phyloP scores from a whole-genome alignment of 2,113 vertebrate genomes.

The Saccopteryx leptura region DNA sequence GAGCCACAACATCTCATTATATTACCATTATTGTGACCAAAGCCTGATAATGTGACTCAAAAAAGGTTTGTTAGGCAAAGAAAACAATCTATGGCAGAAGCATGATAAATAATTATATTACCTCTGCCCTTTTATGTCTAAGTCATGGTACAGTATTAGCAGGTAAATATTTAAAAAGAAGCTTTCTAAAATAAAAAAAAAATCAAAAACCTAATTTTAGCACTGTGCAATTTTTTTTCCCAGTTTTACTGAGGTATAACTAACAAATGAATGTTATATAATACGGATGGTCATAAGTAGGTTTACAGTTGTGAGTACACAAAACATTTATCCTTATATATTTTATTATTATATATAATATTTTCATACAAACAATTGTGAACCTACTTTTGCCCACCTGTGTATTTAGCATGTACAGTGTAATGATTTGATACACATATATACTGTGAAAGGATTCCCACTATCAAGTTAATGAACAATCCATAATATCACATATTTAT shows the following conservation, averaged over 20 bases:
- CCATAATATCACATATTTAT: background rate
- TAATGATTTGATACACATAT: background rate
- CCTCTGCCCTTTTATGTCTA: background rate
- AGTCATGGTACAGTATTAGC: background rate
- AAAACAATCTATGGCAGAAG: background rate
- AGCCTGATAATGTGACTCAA: background rate
- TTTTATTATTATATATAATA: background rate
- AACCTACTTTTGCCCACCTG: background rate
- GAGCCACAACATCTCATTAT: background rate
- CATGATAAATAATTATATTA: background rate
- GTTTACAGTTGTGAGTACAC: background rate
- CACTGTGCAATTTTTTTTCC: background rate
- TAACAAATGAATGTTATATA: background rate
- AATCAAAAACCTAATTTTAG: background rate
- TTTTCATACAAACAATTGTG: background rate
- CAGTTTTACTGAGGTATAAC: background rate
- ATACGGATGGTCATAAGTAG: background rate
- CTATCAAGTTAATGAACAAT: background rate
- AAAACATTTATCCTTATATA: background rate
- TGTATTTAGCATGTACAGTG: background rate
- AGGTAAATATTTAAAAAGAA: slow-evolving; percentile 9
- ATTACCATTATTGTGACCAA: background rate
- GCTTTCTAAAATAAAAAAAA: background rate
- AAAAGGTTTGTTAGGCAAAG: background rate
- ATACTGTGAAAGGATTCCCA: background rate